Evolutionary conservation across 2,113 vertebrate species (phyloP), one percentile per base, ranked within the genome.

Genomic region (Aphyosemion australe): DNA sequence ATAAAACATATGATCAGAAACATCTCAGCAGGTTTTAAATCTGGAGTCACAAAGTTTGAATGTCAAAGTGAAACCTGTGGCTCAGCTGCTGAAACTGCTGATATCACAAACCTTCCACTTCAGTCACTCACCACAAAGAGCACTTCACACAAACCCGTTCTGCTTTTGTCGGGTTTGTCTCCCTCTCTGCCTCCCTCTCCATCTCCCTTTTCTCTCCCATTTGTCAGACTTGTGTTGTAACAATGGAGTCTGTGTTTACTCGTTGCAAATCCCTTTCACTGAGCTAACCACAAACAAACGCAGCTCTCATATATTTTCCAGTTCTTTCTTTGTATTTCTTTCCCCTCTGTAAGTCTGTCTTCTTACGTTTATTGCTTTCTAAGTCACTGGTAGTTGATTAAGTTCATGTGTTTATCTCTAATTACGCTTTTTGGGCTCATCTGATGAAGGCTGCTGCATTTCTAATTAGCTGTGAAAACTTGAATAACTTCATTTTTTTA

Each of bases 211-310:
- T 61, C 62, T 56, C 64, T 70, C 51, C 57, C 26, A 20, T 63
- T 61, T 57, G 52, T 69, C 56, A 32, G 43, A 51, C 61, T 76
- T 42, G 19, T 61, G 43, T 72, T 52, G 60, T 54, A 87, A 91
- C 92, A 92, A 92, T 85, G 71, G 56, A 64, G 69, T 70, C 86
- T 83, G 72, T 93, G 90, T 92, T 91, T 79, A 42, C 15, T 69
- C 84, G 85, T 75, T 54, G 51, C 53, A 84, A 88, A 88, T 86
- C 80, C 21, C 68, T 65, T 78, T 65, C 48, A 60, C 78, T 37
- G 34, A 37, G 34, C 34, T 37, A 37, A 8, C 34, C 9, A 10
- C 78, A 87, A 90, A 90, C 84, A 89, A 84, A 87, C 72, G 70
- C 55, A 3, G 53, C 61, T 72, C 42, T 52, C 53, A 14, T 43